A percentile compares a stretch with the other conserved stretches of the same genome.
Evolutionary conservation across 2,888 invertebrate species (phyloP).

Genomic region (Aporophyla nigra): DNA sequence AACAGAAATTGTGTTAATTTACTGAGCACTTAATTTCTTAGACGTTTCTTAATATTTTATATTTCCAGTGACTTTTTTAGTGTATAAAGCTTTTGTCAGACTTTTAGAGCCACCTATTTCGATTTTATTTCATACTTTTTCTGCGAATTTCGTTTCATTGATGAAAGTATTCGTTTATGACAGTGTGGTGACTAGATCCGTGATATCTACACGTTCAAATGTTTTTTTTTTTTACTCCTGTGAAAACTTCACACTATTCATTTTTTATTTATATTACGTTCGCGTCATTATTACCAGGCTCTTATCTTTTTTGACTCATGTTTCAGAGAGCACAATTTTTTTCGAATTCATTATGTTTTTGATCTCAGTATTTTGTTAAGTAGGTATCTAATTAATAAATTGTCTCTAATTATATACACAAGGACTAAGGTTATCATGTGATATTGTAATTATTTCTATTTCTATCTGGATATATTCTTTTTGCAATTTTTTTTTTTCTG

Average conservation of each 20-base stretch:
- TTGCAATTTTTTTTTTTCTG: too few species aligned
- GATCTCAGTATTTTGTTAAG: not conserved
- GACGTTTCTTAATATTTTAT: not conserved
- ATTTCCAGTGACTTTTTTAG: not conserved
- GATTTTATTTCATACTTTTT: not conserved
- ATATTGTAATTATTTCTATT: not conserved
- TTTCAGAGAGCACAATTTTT: not conserved
- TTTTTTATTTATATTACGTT: too few species aligned
- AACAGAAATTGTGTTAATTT: not conserved
- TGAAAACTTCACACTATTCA: not conserved
- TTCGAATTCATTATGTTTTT: not conserved
- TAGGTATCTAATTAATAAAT: not conserved
- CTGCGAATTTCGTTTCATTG: not conserved
- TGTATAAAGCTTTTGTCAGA: not conserved
- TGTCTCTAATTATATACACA: slow-evolving; percentile 4
- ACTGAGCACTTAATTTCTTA: not conserved
- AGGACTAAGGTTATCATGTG: slow-evolving; percentile 13
- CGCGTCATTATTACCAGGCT: not conserved
- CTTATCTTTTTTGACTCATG: slow-evolving; percentile 17
- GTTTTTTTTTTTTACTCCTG: not conserved
- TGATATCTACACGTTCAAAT: too few species aligned
- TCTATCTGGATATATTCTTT: not conserved
- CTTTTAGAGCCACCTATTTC: not conserved
- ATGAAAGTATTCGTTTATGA: not conserved
- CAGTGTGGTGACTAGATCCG: not conserved